Base-by-base conservation (phyloP, 2,113 vertebrate species). In the Hippoglossus stenolepis region DNA sequence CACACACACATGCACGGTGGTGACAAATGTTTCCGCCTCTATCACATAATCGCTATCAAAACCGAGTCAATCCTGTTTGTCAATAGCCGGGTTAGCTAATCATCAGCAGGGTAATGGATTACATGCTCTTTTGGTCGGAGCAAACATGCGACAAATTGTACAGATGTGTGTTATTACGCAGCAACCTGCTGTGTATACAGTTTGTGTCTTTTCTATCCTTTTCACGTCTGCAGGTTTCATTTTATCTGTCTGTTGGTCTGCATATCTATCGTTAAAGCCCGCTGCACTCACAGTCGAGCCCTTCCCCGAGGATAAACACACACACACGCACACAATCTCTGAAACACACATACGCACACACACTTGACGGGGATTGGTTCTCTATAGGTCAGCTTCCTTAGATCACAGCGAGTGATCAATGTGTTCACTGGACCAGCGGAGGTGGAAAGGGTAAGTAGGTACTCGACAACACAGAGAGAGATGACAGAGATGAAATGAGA, bases 311-410 rank as follows among this genome's bases (percentile, higher is more conserved):
- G 61, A 69, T 51, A 71, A 67, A 77, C 62, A 73, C 18, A 75
- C 18, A 75, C 35, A 24, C 24, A 24, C 24, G 2, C 6, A 8
- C 59, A 31, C 53, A 54, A n/a, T 47, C 45, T 49, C 54, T n/a
- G n/a, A 68, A 54, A 70, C 31, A 65, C 31, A 31, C 5, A 7
- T 7, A 7, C 6, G 6, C 31, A 31, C 31, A 31, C 31, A 31
- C 6, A 9, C 60, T 5, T 3, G 4, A 59, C 23, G 17, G 82
- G 66, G 57, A 73, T 70, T 73, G 54, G 67, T 53, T 79, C 49
- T 84, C 73, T 73, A 65, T 77, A 84, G 85, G 83, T 86, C 82
- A 87, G 67, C 79, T 82, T 70, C 60, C 73, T 84, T 64, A 80
- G 71, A 82, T 86, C 66, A 65, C 51, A 66, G 81, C 10, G 1